Conservation (phyloP, 2,797 vertebrate genomes). For the Sphenopsis melanotis region DNA sequence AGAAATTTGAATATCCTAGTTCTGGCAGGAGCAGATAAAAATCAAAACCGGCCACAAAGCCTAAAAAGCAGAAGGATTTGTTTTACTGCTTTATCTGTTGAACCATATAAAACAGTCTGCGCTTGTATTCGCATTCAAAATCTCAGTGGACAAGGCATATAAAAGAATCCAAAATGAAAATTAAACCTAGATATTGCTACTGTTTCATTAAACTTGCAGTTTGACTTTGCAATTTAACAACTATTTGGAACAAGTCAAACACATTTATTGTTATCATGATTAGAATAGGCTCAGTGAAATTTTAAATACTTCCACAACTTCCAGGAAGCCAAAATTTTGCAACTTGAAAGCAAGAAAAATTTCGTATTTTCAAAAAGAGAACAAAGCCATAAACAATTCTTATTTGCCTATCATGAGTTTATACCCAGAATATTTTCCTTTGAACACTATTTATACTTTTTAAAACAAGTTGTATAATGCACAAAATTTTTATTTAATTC, state of each 20-base stretch:
- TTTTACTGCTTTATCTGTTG: background rate
- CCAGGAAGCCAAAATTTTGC: background rate
- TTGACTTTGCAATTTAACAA: background rate
- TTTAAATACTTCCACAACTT: background rate
- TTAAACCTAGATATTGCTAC: background rate
- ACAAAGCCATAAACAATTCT: background rate
- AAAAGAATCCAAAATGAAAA: background rate
- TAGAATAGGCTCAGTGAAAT: background rate
- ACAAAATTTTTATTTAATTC: background rate
- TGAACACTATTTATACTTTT: background rate
- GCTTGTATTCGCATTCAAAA: background rate
- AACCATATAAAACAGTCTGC: background rate
- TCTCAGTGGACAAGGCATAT: background rate
- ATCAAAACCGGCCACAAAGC: background rate
- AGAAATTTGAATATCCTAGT: background rate
- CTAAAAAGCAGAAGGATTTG: background rate
- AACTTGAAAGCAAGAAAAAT: background rate
- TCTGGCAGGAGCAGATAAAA: background rate
- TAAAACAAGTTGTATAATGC: background rate
- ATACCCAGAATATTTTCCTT: background rate
- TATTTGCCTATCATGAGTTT: background rate
- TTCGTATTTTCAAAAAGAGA: background rate
- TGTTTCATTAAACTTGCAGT: background rate
- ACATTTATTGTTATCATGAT: background rate
- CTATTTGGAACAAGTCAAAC: background rate